Evolutionary conservation across 2,113 vertebrate genomes (phyloP).

Genomic region (Paratilapia polleni): DNA sequence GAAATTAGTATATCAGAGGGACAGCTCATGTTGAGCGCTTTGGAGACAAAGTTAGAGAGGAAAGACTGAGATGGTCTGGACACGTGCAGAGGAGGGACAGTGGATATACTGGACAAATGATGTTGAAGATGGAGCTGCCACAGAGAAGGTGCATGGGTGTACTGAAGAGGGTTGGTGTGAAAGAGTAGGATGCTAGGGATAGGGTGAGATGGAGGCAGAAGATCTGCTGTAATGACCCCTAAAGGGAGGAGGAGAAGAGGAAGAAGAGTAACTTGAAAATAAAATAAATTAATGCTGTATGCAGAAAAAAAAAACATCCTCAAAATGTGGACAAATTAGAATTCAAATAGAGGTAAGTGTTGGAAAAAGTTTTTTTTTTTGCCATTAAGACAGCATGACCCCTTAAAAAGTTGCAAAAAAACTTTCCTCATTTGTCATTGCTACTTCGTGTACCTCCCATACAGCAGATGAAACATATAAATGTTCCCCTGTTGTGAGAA

Average conservation of each 20-base stretch:
- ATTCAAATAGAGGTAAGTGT: not conserved
- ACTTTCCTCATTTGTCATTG: not conserved
- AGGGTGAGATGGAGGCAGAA: not conserved
- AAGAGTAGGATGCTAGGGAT: not conserved
- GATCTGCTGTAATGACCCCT: not conserved
- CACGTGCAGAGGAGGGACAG: too few relatives aligned
- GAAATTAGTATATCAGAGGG: not conserved
- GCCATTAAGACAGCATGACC: not conserved
- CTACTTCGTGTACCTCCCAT: not conserved
- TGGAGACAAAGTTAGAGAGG: not conserved
- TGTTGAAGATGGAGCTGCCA: too few relatives aligned
- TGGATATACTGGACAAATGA: too few relatives aligned
- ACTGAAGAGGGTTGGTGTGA: not conserved
- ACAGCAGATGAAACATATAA: not conserved
- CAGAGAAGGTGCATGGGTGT: too few relatives aligned
- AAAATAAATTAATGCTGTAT: rapidly evolving
- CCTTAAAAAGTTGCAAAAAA: not conserved
- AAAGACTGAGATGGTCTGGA: not conserved
- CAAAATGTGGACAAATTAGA: not conserved
- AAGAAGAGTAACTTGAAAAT: too few relatives aligned
- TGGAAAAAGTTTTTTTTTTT: not conserved
- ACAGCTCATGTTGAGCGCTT: not conserved
- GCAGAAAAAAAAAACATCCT: not conserved
- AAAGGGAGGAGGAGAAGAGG: not conserved
- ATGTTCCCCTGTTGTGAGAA: not conserved